Conservation (phyloP, 2,113 vertebrate genomes). For the Stegostoma tigrinum region DNA sequence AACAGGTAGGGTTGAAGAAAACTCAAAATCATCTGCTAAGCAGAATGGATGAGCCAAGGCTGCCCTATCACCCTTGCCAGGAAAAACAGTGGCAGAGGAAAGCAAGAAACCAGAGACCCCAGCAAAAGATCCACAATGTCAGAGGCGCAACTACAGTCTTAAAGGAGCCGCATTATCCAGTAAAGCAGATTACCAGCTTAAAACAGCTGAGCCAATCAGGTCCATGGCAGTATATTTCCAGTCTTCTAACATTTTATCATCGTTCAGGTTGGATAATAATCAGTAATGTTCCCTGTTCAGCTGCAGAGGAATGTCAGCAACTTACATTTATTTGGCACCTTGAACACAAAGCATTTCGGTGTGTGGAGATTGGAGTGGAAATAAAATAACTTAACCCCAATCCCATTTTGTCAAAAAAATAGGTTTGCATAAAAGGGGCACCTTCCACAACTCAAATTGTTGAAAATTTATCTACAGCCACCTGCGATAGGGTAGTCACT, state of each 20-base stretch:
- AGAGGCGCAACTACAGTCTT: not conserved
- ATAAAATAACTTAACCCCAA: not conserved
- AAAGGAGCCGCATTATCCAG: not conserved
- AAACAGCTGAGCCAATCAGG: not conserved
- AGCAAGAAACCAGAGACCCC: not conserved
- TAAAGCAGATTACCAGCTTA: not conserved
- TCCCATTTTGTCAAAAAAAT: not conserved
- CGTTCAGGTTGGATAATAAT: not conserved
- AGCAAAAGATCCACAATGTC: not conserved
- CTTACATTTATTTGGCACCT: not conserved
- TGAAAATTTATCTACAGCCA: no score
- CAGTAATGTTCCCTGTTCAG: not conserved
- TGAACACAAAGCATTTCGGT: not conserved
- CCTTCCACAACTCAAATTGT: not conserved
- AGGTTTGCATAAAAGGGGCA: no score
- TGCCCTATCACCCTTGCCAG: not conserved
- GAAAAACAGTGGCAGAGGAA: not conserved
- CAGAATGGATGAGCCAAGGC: not conserved
- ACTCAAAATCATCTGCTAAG: not conserved
- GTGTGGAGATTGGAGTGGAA: not conserved
- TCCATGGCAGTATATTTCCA: not conserved
- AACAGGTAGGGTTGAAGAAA: not conserved
- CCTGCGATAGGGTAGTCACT: no score
- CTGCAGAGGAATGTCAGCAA: not conserved
- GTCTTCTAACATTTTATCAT: not conserved